phyloP scores from a whole-genome alignment of 2,888 invertebrate genomes.

The Mylabris sibirica region DNA sequence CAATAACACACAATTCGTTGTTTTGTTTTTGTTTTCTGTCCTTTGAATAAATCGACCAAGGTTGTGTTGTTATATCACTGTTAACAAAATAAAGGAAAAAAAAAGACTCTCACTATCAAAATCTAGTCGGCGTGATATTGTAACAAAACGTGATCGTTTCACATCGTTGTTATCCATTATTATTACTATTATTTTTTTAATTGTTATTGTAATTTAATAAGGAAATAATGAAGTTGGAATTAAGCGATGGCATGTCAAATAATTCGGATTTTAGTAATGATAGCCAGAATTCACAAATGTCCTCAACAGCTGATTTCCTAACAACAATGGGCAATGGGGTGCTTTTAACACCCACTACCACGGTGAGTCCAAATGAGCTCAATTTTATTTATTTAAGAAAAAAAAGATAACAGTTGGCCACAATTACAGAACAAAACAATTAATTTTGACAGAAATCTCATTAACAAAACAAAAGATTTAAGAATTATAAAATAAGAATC shows the following conservation, averaged over 20 bases:
- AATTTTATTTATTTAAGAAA: background rate
- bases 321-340: conserved; percentile 54
- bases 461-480: background rate
- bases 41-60: conserved; percentile 41
- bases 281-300: conserved; percentile 59
- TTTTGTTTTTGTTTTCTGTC: conserved; percentile 31
- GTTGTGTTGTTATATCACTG: conserved; percentile 42
- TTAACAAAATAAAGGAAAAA: background rate
- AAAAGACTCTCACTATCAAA: conserved; percentile 35
- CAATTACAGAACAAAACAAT: background rate
- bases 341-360: conserved; percentile 49
- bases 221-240: conserved; percentile 56
- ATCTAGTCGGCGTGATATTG: conserved; percentile 15
- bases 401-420: background rate
- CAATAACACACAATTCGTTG: conserved; percentile 30
- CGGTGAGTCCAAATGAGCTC: conserved; percentile 49
- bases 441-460: background rate
- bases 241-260: conserved; percentile 59
- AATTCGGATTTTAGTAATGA: conserved; percentile 61
- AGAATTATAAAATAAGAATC: background rate
- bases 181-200: background rate
- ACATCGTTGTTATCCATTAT: background rate
- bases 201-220: background rate
- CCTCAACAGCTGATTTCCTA: conserved; percentile 56
- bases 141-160: background rate